These are phyloP conservation scores for Sinotaia quadrata DNA, from an alignment of 2,888 invertebrate genomes.

Conservation along the genomic window DNA sequence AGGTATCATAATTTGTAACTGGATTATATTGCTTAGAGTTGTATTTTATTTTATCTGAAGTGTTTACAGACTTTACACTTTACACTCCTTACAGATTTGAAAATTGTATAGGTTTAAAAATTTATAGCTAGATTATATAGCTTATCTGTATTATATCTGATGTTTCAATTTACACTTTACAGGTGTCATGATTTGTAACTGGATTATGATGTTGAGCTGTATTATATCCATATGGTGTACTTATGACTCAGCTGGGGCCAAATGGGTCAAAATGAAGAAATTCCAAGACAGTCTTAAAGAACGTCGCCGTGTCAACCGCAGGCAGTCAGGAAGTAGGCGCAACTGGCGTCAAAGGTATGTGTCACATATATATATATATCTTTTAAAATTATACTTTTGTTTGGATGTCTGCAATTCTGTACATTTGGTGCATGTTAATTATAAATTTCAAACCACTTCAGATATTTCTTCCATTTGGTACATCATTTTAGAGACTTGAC, in stretches of 20 bases:
- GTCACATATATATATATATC: too few relatives aligned
- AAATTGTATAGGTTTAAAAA: background rate
- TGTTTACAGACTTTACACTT: background rate
- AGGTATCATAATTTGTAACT: too few relatives aligned
- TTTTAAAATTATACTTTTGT: too few relatives aligned
- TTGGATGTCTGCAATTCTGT: too few relatives aligned
- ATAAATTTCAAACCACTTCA: too few relatives aligned
- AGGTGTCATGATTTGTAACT: conserved; percentile 86
- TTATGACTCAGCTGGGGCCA: conserved; percentile 88
- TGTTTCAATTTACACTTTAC: conserved; percentile 28
- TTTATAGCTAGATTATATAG: background rate
- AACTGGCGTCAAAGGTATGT: conserved; percentile 91
- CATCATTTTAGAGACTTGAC: too few relatives aligned
- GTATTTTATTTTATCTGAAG: background rate
- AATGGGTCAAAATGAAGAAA: conserved; percentile 92
- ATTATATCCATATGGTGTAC: conserved; percentile 88
- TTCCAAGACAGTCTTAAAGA: conserved; percentile 87
- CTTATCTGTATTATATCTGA: background rate
- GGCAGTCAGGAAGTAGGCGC: conserved; percentile 82
- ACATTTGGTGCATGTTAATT: too few relatives aligned
- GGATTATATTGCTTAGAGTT: too few relatives aligned
- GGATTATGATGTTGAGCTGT: conserved; percentile 81
- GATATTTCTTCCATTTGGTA: too few relatives aligned
- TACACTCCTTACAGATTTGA: background rate
- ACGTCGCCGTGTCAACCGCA: conserved; percentile 77